These are phyloP conservation scores for Ceratitis capitata DNA, from an alignment of 1,140 invertebrate species.

Conservation along the genomic window DNA sequence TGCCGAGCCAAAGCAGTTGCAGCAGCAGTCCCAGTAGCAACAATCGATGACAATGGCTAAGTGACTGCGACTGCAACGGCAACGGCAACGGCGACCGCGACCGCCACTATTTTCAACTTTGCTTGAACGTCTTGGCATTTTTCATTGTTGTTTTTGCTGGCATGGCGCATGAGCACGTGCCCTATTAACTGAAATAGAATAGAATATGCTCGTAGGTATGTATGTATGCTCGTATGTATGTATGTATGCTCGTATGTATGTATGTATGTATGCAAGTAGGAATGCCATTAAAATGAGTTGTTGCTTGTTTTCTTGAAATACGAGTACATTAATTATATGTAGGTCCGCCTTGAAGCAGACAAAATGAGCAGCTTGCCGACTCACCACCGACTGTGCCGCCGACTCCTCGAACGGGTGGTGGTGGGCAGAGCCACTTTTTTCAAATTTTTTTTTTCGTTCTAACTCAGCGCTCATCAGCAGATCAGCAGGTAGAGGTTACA, in stretches of 20 bases:
- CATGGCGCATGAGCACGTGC: background rate
- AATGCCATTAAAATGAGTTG: slow-evolving; percentile 7
- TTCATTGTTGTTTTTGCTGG: too few species aligned
- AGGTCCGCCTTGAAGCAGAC: background rate
- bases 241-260: too few species aligned
- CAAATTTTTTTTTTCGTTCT: background rate
- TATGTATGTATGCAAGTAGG: too few species aligned
- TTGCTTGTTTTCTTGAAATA: background rate
- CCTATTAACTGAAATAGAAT: slow-evolving; percentile 29
- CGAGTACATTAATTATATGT: background rate
- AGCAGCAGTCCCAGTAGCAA: background rate
- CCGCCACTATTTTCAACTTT: too few species aligned
- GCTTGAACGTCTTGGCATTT: too few species aligned
- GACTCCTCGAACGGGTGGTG: background rate
- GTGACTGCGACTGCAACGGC: background rate
- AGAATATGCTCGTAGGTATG: too few species aligned
- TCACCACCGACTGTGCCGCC: background rate
- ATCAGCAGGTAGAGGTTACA: background rate
- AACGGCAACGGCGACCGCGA: background rate
- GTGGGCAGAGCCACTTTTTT: background rate
- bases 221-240: too few species aligned
- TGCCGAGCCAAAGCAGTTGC: background rate
- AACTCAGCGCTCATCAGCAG: background rate
- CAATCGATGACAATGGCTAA: background rate
- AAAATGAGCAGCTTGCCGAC: background rate